A percentile compares a stretch with the other conserved stretches of the same genome.
Conservation (phyloP, 2,888 invertebrate species). For the Apomyelois bistriatella region DNA sequence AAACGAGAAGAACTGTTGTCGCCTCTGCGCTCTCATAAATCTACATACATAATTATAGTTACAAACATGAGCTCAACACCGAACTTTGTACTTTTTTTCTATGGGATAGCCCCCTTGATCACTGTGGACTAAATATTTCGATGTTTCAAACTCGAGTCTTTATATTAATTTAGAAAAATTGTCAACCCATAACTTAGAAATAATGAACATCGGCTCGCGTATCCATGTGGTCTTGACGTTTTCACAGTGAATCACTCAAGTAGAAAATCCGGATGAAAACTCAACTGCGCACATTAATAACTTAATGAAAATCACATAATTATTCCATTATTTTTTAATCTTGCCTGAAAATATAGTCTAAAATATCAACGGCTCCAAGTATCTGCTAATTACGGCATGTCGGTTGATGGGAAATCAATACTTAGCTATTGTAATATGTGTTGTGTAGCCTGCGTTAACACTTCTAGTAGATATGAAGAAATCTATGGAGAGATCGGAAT, state of each 20-base stretch:
- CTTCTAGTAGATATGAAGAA: slow-evolving; percentile 67
- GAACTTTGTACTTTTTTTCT: slow-evolving; percentile 78
- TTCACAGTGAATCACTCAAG: slow-evolving; percentile 72
- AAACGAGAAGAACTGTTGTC: slow-evolving; percentile 57
- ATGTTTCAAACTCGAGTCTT: slow-evolving; percentile 75
- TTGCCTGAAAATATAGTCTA: slow-evolving; percentile 58
- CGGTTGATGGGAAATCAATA: slow-evolving; percentile 76
- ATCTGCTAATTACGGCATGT: slow-evolving; percentile 76
- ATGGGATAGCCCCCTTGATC: slow-evolving; percentile 67
- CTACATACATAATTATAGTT: slow-evolving; percentile 66
- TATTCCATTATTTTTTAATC: slow-evolving; percentile 40
- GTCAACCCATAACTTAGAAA: slow-evolving; percentile 72
- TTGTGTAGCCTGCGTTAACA: slow-evolving; percentile 72
- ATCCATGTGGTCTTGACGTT: slow-evolving; percentile 75
- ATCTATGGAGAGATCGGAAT: slow-evolving; percentile 74
- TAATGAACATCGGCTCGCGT: slow-evolving; percentile 55
- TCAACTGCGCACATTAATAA: slow-evolving; percentile 31
- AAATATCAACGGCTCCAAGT: slow-evolving; percentile 72
- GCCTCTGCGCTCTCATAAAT: slow-evolving; percentile 68
- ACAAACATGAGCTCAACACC: slow-evolving; percentile 76
- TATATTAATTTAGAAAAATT: slow-evolving; percentile 74
- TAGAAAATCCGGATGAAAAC: slow-evolving; percentile 68
- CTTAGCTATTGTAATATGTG: slow-evolving; percentile 78
- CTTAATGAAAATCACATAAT: slow-evolving; percentile 28
- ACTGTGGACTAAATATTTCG: slow-evolving; percentile 78